Evolutionary conservation across 2,888 invertebrate species (phyloP), one percentile per base, ranked within the genome.

Genomic region (Thecocarcelia acutangulata): DNA sequence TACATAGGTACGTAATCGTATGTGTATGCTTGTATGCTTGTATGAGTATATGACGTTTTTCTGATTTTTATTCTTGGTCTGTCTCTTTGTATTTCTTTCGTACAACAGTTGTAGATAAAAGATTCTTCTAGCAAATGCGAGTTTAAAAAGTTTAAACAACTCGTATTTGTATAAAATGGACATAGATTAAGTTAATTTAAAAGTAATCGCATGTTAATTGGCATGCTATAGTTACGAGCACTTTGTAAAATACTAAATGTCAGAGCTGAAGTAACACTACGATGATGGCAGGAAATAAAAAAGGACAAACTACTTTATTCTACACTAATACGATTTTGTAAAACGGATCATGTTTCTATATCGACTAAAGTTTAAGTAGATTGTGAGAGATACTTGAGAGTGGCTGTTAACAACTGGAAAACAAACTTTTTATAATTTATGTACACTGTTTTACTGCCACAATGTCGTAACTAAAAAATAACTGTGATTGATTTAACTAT

Each of bases 151-250:
- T 3, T 21, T 9, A 61, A 61, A 72, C n/a, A n/a, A n/a, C n/a
- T n/a, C n/a, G 17, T 48, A 54, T n/a, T 42, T 61, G n/a, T 33
- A 33, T 44, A 33, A 3, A 17, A 52, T 24, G 54, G 19, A 37
- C 11, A 50, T 13, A 63, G 54, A 77, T 73, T 76, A 63, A 61
- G 61, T 61, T 76, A 72, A 76, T 76, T 72, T 81, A 56, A 77
- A 77, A 77, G 59, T 73, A 73, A 77, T 73, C 76, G 72, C 68
- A 77, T 81, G 81, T 73, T 81, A 77, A 73, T 68, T 81, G 81
- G 48, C 33, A 52, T 40, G 40, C n/a, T n/a, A 17, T 46, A 37
- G 63, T 50, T 63, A 48, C 12, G 12, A 59, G 70, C 37, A 72
- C 17, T 59, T 40, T 17, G 13, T 61, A 52, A 1, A 72, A 17